These are phyloP conservation scores for Sturnira hondurensis DNA, from an alignment of 2,113 vertebrate genomes.

Conservation along the genomic window DNA sequence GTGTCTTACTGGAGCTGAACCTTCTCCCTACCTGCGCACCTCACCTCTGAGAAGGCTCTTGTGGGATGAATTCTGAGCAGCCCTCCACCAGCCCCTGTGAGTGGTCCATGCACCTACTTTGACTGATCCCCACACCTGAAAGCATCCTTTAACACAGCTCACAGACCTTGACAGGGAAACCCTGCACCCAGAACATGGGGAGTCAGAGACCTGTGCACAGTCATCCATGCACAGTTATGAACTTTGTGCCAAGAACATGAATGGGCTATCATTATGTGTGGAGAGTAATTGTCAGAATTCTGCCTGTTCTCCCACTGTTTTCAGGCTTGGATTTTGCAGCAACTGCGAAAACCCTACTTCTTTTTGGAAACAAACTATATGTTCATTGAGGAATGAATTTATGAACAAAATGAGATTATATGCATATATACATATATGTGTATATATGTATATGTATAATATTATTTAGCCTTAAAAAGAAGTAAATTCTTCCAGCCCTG, in stretches of 20 bases:
- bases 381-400: neutral
- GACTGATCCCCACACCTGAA: neutral
- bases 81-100: neutral
- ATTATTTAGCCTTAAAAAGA: neutral
- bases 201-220: neutral
- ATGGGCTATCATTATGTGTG: neutral
- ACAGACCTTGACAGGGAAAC: too few relatives aligned
- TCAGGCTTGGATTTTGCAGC: neutral
- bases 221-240: too few relatives aligned
- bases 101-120: too few relatives aligned
- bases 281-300: too few relatives aligned
- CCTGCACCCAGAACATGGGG: too few relatives aligned
- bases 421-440: neutral
- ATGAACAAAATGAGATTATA: neutral
- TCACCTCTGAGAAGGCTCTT: neutral
- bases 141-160: neutral
- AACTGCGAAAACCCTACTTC: neutral
- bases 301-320: neutral
- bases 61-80: neutral
- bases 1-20: neutral
- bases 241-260: neutral
- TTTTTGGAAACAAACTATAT: neutral
- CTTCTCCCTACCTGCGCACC: neutral
- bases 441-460: neutral
- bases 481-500: too few relatives aligned